Evolutionary conservation across 1,140 invertebrate genomes (phyloP).

Genomic region (Monochamus saltuarius): DNA sequence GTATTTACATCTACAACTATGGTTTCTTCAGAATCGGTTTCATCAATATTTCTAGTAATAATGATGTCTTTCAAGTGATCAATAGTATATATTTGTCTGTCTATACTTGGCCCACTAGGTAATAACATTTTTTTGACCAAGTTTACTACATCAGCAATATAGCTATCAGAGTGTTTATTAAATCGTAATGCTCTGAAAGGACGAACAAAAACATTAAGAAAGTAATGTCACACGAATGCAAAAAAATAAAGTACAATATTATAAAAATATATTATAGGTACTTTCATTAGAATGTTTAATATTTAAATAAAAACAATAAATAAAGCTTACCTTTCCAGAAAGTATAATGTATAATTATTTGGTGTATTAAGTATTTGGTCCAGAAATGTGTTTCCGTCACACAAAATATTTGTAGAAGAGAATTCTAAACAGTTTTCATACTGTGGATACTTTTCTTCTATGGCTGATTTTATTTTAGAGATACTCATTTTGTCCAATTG

Average conservation of each 20-base stretch:
- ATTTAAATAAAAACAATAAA: neutral
- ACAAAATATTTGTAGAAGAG: neutral
- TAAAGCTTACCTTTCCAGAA: conserved; percentile 20
- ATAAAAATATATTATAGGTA: too few relatives aligned
- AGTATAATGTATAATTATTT: conserved; percentile 15
- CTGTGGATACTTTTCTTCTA: conserved; percentile 14
- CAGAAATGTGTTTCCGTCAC: conserved; percentile 16
- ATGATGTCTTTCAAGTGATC: conserved; percentile 14
- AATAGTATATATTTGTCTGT: conserved; percentile 19
- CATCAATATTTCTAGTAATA: neutral
- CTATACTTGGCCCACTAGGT: neutral
- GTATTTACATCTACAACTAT: neutral
- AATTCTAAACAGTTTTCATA: conserved; percentile 16
- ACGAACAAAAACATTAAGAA: conserved; percentile 3
- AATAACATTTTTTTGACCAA: conserved; percentile 12
- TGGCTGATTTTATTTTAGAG: conserved; percentile 14
- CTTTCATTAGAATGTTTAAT: neutral
- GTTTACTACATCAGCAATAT: conserved; percentile 8
- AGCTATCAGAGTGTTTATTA: conserved; percentile 14
- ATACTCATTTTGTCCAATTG: conserved; percentile 9
- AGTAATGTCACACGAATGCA: too few relatives aligned
- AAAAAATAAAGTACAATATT: too few relatives aligned
- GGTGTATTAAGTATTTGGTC: conserved; percentile 12
- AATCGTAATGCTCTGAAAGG: conserved; percentile 26
- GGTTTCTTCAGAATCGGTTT: conserved; percentile 5